Evolutionary conservation across 2,888 invertebrate genomes (phyloP), one percentile per base, ranked within the genome.

Genomic region (Leptopilina syphax): DNA sequence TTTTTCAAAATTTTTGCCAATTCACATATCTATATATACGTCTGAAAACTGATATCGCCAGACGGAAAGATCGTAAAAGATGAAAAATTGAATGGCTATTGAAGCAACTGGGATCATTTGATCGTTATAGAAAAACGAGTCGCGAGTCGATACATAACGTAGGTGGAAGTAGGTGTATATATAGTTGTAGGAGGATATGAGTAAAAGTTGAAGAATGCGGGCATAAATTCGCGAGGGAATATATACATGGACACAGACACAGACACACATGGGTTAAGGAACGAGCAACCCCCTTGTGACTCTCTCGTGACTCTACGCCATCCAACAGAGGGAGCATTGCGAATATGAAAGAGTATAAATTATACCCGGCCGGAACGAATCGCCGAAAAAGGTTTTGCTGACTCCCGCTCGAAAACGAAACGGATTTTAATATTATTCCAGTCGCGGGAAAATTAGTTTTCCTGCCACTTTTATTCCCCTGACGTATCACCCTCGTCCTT

Each of bases 301-400:
- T 67, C 60, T 67, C 63, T n/a, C 77, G 65, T 77, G 83, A 66
- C 77, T 50, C 12, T 50, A 10, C 50, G 50, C 10, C 50, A 9
- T 50, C 10, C 50, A 10, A 50, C 9, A 50, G 50, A 50, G 77
- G 76, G 70, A 81, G 84, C 84, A 86, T 84, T 50, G 50, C 50
- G 88, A 87, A 89, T 89, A 90, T 89, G 90, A 89, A 88, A 88
- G 88, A 87, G 86, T 86, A 89, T 89, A 90, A 90, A 90, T 90
- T 90, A 89, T 82, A 84, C 8, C 81, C 78, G 81, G 82, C 70
- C 78, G 82, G 84, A 87, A 86, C 86, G 88, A 88, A 89, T 88
- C 86, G 84, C 86, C 87, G 84, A 88, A 88, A 88, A 87, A 87
- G 88, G 88, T 87, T 89, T 86, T 83, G 82, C 81, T 81, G 78